Base-by-base conservation (phyloP, 2,888 invertebrate genomes). In the Drosophila colorata region DNA sequence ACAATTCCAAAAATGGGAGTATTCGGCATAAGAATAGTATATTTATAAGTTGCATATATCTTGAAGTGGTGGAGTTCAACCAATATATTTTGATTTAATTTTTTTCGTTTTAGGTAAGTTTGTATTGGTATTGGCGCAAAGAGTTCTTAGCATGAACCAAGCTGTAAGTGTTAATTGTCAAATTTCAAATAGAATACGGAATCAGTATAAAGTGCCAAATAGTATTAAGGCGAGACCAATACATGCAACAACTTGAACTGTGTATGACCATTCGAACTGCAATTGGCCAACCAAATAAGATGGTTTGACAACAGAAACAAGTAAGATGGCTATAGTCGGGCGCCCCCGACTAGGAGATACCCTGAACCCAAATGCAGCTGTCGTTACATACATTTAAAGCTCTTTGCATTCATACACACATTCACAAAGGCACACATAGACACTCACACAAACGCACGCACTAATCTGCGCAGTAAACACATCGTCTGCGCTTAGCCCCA, bases 101-200 rank as follows among this genome's bases (percentile, higher is more conserved):
- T 66, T 9, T 79, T 61, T 84, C 87, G 40, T 85, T 86, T 80
- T 87, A 86, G 85, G 89, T 87, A 87, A 89, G 88, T 86, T 85
- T 74, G 38, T 78, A 69, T 84, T 87, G 73, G 59, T 71, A 70
- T 67, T 60, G 69, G 68, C 66, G 63, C 61, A 67, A 56, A 70
- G 23, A 67, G 61, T 65, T 67, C 60, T 61, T 76, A 88, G 84
- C 64, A 82, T 82, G 82, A 82, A 84, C 66, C 74, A 70, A 79
- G 76, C 79, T 64, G 82, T 88, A 82, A 82, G 82, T 82, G 74
- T 65, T 67, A 61, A 82, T 41, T 49, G 58, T 47, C 2, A 49
- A 33, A 67, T 53, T 61, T 47, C 1, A 53, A 67, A 57, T 63
- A 59, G n/a, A 63, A 59, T 60, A 61, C 58, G 70, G 18, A 57